Evolutionary conservation across 2,888 invertebrate genomes (phyloP), one percentile per base, ranked within the genome.

Genomic region (Silvanus unidentatus): DNA sequence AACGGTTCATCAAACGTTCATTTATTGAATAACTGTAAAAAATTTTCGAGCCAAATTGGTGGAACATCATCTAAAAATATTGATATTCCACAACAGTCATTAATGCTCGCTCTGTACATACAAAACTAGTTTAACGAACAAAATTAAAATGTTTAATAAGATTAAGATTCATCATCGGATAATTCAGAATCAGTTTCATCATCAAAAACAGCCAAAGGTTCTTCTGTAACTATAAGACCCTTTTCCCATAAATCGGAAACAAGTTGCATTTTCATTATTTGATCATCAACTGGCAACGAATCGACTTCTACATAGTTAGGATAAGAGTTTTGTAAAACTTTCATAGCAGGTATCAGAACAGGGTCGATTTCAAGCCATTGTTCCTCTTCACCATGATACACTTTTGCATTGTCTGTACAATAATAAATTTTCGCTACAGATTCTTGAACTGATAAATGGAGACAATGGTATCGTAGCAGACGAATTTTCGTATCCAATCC

Each of bases 341-440:
- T 82, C 10, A 95, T 74, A 0, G 81, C 85, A 1, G 81, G 80
- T 0, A 86, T 82, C 50, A 82, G 73, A n/a, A n/a, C n/a, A n/a
- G n/a, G n/a, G n/a, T n/a, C 79, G 47, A 96, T 78, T 65, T 89
- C 89, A 48, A 96, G 69, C 64, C 77, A 84, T 58, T 86, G 85
- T 1, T 80, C 76, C 27, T 92, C 91, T 64, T 80, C 82, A 28
- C 84, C 89, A 64, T 91, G 90, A 65, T 92, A 94, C 58, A 88
- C 84, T 51, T 86, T 77, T 0, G 88, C 84, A 71, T 97, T 97
- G 63, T 94, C 91, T 35, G 83, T 75, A 52, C 84, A 83, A 69
- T 89, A 90, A 70, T 92, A 96, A 27, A 95, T 62, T 39, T 79
- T 78, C 12, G 85, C 71, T 13, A 83, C 71, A 44, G 74, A 77